phyloP scores from a whole-genome alignment of 2,113 vertebrate species.

The Platysteira castanea region DNA sequence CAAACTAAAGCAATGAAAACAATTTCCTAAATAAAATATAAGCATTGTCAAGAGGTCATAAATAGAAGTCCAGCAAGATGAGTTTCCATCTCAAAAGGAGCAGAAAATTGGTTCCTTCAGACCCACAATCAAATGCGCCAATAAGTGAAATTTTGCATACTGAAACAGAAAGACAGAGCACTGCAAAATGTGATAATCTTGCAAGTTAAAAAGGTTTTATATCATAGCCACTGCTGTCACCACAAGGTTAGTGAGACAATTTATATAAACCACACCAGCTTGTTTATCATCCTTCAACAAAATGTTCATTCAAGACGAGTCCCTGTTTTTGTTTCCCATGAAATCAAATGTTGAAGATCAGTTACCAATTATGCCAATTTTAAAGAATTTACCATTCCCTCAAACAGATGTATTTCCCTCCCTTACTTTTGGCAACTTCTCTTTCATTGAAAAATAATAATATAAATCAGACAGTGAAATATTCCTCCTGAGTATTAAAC shows the following conservation, averaged over 20 bases:
- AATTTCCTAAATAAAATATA: constrained; percentile 45
- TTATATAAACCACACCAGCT: neutral
- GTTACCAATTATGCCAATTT: neutral
- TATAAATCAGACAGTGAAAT: neutral
- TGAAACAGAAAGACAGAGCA: neutral
- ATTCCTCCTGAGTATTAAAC: neutral
- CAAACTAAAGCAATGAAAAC: constrained; percentile 33
- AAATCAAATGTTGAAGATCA: neutral
- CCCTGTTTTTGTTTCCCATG: neutral
- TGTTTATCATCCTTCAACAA: neutral
- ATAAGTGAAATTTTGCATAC: neutral
- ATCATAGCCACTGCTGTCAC: neutral
- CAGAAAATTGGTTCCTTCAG: constrained; percentile 42
- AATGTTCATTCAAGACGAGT: neutral
- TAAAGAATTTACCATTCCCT: neutral
- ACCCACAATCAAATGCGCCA: neutral
- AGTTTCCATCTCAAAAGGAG: constrained; percentile 38
- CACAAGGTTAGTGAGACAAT: neutral
- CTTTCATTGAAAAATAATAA: neutral
- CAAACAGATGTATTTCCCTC: neutral
- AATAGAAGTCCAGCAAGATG: constrained; percentile 37
- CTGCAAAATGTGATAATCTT: neutral
- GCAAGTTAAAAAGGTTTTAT: neutral
- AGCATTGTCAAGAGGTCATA: constrained; percentile 28
- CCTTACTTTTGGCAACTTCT: neutral